These are phyloP conservation scores for Elysia crispata DNA, from an alignment of 2,888 invertebrate genomes.

Conservation along the genomic window DNA sequence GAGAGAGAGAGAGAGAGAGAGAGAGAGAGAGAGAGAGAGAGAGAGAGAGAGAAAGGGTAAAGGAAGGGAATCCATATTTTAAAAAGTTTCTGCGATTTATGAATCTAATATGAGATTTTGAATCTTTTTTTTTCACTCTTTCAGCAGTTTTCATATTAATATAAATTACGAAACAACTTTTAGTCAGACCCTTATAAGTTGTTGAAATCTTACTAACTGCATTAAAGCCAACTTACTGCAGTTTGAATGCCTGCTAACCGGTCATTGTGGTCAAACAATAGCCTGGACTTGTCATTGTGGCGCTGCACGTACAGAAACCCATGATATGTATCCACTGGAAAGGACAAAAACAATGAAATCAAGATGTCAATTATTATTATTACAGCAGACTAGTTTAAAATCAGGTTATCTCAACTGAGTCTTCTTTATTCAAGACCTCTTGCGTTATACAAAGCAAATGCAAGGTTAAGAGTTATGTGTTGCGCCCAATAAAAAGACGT, in stretches of 20 bases:
- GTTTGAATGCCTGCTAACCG: constrained; percentile 67
- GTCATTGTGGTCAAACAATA: constrained; percentile 69
- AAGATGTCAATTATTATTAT: not conserved
- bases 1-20: not conserved
- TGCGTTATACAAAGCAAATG: too few species aligned
- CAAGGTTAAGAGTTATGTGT: too few species aligned
- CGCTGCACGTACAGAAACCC: constrained; percentile 67
- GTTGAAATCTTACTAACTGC: not conserved
- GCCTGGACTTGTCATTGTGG: constrained; percentile 63
- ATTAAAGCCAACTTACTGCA: constrained; percentile 57
- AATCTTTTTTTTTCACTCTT: too few species aligned
- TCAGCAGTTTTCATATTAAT: too few species aligned
- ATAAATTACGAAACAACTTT: too few species aligned
- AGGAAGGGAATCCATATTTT: too few species aligned
- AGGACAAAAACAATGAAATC: constrained; percentile 34
- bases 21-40: constrained; percentile 1
- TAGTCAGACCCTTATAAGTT: too few species aligned
- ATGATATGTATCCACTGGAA: constrained; percentile 67
- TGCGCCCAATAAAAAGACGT: too few species aligned
- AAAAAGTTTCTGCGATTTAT: too few species aligned
- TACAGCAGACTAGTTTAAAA: not conserved
- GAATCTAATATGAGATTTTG: too few species aligned
- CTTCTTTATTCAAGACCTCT: too few species aligned
- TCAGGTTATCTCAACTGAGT: too few species aligned
- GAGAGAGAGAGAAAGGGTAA: constrained; percentile 15